These are phyloP conservation scores for Echiichthys vipera DNA, from an alignment of 2,797 vertebrate species.

Conservation along the genomic window DNA sequence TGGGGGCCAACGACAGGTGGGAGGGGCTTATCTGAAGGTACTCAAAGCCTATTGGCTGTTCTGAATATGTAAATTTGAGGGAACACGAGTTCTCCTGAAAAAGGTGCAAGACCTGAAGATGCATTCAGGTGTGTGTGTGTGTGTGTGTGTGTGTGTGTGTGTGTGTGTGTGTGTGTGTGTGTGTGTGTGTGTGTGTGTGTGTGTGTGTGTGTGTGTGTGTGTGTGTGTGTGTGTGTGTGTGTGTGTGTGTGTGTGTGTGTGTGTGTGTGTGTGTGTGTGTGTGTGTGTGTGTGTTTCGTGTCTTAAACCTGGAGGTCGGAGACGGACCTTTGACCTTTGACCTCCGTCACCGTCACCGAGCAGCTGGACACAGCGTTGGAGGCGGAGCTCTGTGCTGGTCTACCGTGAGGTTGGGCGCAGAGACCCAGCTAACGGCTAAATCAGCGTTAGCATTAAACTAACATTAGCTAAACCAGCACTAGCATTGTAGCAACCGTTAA, in stretches of 20 bases:
- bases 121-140: constrained; percentile 32
- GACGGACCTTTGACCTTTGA: constrained; percentile 25
- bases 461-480: too few species aligned
- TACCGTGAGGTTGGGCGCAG: too few species aligned
- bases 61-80: constrained; percentile 53
- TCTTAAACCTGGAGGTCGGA: constrained; percentile 1
- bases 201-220: background rate
- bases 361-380: background rate
- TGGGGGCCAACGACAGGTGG: constrained; percentile 13
- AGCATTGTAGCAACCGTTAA: too few species aligned
- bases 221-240: background rate
- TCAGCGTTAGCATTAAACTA: too few species aligned
- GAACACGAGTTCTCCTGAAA: constrained; percentile 40
- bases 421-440: too few species aligned
- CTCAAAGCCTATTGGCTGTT: constrained; percentile 65
- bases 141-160: background rate
- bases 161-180: background rate
- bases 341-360: constrained; percentile 25
- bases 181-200: constrained; percentile 21
- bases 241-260: constrained; percentile 18
- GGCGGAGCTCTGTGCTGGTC: too few species aligned
- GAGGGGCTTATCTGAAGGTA: constrained; percentile 50
- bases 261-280: background rate
- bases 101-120: constrained; percentile 65
- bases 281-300: background rate